These are phyloP conservation scores for Rattus norvegicus DNA, from an alignment of 2,113 vertebrate species.

Conservation along the genomic window GRCr8 NC_086033.1:64118501-64119000, in stretches of 20 bases:
- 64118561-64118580: conserved; percentile 59
- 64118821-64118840: background rate
- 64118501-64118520: conserved; percentile 18
- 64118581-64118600: conserved; percentile 55
- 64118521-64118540: conserved; percentile 18
- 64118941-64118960: background rate
- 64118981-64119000: background rate
- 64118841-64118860: background rate
- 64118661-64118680: conserved; percentile 46
- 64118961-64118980: background rate
- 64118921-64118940: background rate
- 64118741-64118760: background rate
- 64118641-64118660: conserved; percentile 50
- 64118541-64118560: conserved; percentile 27
- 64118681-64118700: conserved; percentile 43
- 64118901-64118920: background rate
- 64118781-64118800: conserved; percentile 22
- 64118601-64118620: conserved; percentile 62
- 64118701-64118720: conserved; percentile 27
- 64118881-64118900: background rate
- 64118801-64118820: background rate
- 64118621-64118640: conserved; percentile 54
- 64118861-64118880: background rate
- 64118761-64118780: background rate
- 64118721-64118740: background rate